phyloP scores from a whole-genome alignment of 2,888 invertebrate species.

The Oligia latruncula region DNA sequence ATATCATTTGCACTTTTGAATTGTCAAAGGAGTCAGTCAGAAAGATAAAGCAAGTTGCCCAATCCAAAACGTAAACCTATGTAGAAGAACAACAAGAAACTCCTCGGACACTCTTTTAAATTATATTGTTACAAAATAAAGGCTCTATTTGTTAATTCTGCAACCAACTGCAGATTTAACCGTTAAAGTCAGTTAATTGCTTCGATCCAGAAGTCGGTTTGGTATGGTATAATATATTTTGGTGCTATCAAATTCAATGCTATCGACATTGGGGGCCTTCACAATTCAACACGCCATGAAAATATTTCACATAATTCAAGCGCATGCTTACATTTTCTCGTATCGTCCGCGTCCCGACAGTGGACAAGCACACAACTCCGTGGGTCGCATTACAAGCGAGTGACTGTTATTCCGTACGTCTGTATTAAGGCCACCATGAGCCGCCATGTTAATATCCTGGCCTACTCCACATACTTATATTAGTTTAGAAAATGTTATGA shows the following conservation, averaged over 20 bases:
- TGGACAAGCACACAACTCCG: slow-evolving; percentile 59
- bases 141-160: not conserved
- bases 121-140: too few relatives aligned
- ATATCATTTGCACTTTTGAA: not conserved
- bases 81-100: too few relatives aligned
- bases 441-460: slow-evolving; percentile 47
- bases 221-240: not conserved
- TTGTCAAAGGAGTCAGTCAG: not conserved
- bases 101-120: too few relatives aligned
- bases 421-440: slow-evolving; percentile 24
- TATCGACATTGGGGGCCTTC: not conserved
- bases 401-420: slow-evolving; percentile 61
- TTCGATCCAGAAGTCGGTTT: not conserved
- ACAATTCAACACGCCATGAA: not conserved
- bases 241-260: not conserved
- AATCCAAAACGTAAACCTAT: too few relatives aligned
- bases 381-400: slow-evolving; percentile 69
- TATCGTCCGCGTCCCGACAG: slow-evolving; percentile 38
- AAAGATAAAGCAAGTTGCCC: too few relatives aligned
- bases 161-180: not conserved
- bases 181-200: not conserved
- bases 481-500: slow-evolving; percentile 41
- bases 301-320: not conserved
- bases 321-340: not conserved
- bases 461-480: slow-evolving; percentile 59